These are phyloP conservation scores for Drosophila vallismaia DNA, from an alignment of 2,888 invertebrate genomes.

Conservation along the genomic window DNA sequence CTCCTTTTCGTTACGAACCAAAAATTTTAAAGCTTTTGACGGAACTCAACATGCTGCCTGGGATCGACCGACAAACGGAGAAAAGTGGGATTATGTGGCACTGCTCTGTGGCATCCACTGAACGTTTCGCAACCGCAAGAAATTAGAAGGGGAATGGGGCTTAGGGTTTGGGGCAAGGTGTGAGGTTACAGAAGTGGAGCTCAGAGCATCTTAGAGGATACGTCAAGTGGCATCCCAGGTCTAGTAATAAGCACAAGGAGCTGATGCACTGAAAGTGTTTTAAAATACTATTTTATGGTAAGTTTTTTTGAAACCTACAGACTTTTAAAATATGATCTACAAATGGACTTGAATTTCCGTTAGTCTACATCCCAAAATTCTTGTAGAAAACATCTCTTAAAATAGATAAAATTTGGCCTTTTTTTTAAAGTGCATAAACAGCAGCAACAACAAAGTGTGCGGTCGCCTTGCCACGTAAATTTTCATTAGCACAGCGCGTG, in stretches of 20 bases:
- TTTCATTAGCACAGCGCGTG: slow-evolving; percentile 76
- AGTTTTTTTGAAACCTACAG: too few relatives aligned
- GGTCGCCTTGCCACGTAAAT: slow-evolving; percentile 74
- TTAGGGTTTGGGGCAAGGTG: background rate
- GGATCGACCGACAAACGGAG: background rate
- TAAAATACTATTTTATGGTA: slow-evolving; percentile 3
- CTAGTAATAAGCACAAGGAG: slow-evolving; percentile 53
- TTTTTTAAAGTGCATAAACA: slow-evolving; percentile 14
- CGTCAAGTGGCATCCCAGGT: slow-evolving; percentile 54
- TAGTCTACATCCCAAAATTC: too few relatives aligned
- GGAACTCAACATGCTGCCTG: slow-evolving; percentile 9
- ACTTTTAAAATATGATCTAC: too few relatives aligned
- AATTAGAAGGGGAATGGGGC: background rate
- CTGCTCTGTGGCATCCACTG: slow-evolving; percentile 40
- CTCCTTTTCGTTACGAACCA: background rate
- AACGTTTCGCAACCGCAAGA: slow-evolving; percentile 46
- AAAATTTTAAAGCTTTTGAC: slow-evolving; percentile 4
- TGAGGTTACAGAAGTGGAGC: slow-evolving; percentile 20
- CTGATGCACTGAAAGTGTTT: slow-evolving; percentile 11
- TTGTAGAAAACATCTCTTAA: too few relatives aligned
- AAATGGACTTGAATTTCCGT: too few relatives aligned
- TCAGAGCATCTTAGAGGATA: slow-evolving; percentile 14
- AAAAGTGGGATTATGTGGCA: slow-evolving; percentile 43
- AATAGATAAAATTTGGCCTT: too few relatives aligned
- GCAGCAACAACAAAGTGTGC: slow-evolving; percentile 55